Evolutionary conservation across 2,888 invertebrate species (phyloP), one percentile per base, ranked within the genome.

Genomic region (Polydrusus cervinus): DNA sequence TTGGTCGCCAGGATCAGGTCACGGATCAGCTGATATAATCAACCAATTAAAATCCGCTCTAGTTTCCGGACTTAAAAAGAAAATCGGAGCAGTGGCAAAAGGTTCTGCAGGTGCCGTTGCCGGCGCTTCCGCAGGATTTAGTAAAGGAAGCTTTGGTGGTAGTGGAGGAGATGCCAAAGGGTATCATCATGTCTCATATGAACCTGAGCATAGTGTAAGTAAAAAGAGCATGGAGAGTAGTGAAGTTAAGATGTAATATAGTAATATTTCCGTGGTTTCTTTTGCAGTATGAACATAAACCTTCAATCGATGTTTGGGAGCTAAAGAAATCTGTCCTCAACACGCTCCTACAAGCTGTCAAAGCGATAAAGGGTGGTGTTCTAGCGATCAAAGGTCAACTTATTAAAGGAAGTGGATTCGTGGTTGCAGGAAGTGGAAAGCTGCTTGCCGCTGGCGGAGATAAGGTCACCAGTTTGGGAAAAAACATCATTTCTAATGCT

Each of bases 321-420:
- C 88, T 95, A 82, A 95, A 95, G 87, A 94, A 94, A 84, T 94
- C 94, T 0, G 93, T 96, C 75, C 87, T 95, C 14, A 93, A 92
- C 86, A 95, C 95, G 3, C 89, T 96, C 10, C 91, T 96, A 84
- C 95, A 96, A 90, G 95, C 96, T 0, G 93, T 95, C 0, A 96
- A 96, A 84, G 95, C 96, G 13, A 94, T 96, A 78, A 94, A 95
- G 9, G 96, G 96, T 10, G 95, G 95, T 61, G 93, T 95, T 10
- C 92, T 96, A 3, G 95, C 95, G 30, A 89, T 95, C n/a, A 95
- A 95, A 83, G 96, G 96, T 0, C 95, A 95, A 85, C 88, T 96
- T 34, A 93, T 96, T 81, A 95, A 95, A 87, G 95, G 95, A 51
- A 92, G 95, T 68, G 95, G 96, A 11, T 91, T 91, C 81, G 86